phyloP scores from a whole-genome alignment of 2,888 invertebrate genomes.

The Polyploca ridens region DNA sequence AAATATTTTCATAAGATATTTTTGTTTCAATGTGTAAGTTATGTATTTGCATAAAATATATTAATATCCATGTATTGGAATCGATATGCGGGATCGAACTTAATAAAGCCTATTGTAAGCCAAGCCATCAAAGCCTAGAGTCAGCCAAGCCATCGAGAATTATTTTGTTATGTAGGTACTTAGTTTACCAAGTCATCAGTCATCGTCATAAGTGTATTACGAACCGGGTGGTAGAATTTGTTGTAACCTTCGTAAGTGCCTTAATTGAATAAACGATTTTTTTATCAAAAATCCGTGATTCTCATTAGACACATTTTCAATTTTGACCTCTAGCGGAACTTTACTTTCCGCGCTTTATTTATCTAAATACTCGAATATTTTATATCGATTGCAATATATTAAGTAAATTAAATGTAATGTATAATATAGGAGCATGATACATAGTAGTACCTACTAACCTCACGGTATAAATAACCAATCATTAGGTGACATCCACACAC shows the following conservation, averaged over 20 bases:
- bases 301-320: not conserved
- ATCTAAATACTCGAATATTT: not conserved
- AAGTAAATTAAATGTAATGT: not conserved
- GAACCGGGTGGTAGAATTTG: no score
- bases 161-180: no score
- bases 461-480: not conserved
- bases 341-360: not conserved
- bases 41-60: no score
- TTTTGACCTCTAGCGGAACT: no score
- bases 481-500: conserved; percentile 1
- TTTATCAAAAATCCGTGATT: not conserved
- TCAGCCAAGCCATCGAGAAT: no score
- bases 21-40: no score
- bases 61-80: not conserved
- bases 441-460: not conserved
- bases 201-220: no score
- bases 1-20: not conserved
- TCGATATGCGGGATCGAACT: not conserved
- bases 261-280: no score
- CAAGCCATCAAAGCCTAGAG: no score
- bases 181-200: not conserved
- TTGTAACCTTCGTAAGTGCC: no score
- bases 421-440: not conserved
- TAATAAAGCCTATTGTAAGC: no score
- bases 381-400: not conserved